Conservation (phyloP, 2,113 vertebrate genomes). For the Heterochromis multidens region DNA sequence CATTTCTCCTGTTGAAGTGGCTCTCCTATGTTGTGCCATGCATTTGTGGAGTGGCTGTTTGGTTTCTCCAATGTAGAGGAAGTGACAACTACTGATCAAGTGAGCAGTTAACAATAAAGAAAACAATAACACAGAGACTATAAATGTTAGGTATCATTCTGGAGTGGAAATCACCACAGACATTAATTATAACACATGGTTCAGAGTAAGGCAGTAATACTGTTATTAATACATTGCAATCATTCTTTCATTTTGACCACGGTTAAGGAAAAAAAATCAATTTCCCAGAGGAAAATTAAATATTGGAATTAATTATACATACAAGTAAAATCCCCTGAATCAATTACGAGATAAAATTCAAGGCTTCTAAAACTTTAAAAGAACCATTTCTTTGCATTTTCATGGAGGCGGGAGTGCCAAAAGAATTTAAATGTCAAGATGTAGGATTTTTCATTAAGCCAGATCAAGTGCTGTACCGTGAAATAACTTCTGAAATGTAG, state of each 20-base stretch:
- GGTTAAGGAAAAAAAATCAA: neutral
- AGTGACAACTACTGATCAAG: neutral
- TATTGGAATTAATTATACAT: slow-evolving; percentile 43
- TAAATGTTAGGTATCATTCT: neutral
- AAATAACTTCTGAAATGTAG: slow-evolving; percentile 17
- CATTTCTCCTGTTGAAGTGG: neutral
- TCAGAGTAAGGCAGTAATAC: neutral
- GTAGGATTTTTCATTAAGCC: slow-evolving; percentile 21
- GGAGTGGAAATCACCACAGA: neutral
- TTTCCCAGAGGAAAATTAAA: slow-evolving; percentile 28
- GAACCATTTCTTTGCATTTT: slow-evolving; percentile 22
- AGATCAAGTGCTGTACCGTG: neutral
- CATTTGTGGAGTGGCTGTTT: neutral
- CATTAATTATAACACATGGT: neutral
- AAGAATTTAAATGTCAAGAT: slow-evolving; percentile 35
- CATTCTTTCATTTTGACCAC: slow-evolving; percentile 19
- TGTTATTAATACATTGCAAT: neutral
- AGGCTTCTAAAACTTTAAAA: slow-evolving; percentile 31
- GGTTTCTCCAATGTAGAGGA: neutral
- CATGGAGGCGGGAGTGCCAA: neutral
- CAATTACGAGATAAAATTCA: slow-evolving; percentile 25
- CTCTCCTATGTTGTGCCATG: neutral
- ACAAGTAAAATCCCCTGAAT: slow-evolving; percentile 27
- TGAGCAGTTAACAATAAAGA: neutral
- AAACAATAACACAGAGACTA: neutral